Percentiles rank a stretch among this genome's conserved stretches.
Conservation (phyloP, 2,888 invertebrate genomes). For the Ptychoptera albimana region DNA sequence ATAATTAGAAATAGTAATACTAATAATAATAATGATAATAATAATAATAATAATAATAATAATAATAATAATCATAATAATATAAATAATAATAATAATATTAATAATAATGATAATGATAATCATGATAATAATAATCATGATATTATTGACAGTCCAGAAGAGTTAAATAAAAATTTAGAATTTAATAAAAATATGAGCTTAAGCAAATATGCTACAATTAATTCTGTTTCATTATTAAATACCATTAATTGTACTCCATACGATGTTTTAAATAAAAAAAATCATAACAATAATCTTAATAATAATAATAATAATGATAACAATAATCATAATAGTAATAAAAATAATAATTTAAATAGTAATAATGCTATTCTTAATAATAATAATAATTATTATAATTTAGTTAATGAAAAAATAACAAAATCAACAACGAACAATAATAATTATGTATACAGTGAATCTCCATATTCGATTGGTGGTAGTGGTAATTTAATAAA, state of each 20-base stretch:
- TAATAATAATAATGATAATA: neutral
- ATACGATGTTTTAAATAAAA: neutral
- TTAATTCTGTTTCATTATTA: no score
- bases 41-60: neutral
- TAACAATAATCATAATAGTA: neutral
- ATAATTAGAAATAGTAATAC: neutral
- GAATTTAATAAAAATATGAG: neutral
- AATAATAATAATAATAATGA: conserved; percentile 1
- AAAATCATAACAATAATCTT: neutral
- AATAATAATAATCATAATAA: neutral
- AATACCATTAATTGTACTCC: no score
- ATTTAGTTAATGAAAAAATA: no score
- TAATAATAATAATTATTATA: neutral
- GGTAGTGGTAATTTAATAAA: neutral
- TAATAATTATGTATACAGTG: no score
- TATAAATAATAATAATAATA: conserved; percentile 2
- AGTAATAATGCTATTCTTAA: neutral
- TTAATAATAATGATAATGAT: conserved; percentile 2
- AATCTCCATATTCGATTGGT: no score
- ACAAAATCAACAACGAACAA: no score
- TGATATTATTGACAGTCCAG: neutral
- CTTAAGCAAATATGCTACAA: no score
- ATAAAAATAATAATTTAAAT: conserved; percentile 1
- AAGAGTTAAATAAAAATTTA: neutral
- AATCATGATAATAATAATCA: neutral